These are phyloP conservation scores for Ornithoptera alexandrae DNA, from an alignment of 2,888 invertebrate genomes.

Conservation along the genomic window DNA sequence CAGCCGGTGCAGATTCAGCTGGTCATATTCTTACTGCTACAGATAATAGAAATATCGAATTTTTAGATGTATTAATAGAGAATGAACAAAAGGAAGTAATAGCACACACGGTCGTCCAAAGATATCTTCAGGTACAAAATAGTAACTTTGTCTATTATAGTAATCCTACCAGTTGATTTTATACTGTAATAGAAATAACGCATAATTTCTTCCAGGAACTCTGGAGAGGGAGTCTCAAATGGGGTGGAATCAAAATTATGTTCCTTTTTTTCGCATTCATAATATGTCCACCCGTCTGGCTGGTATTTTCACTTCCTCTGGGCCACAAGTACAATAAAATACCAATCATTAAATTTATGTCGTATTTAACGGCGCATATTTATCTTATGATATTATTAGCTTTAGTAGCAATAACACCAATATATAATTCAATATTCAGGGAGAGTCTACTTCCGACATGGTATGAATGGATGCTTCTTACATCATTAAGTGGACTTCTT, in stretches of 20 bases:
- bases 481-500: slow-evolving; percentile 96
- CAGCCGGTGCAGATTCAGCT: slow-evolving; percentile 96
- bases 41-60: slow-evolving; percentile 95
- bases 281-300: slow-evolving; percentile 97
- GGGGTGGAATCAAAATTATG: slow-evolving; percentile 97
- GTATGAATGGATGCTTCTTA: slow-evolving; percentile 97
- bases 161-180: slow-evolving; percentile 31
- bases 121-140: slow-evolving; percentile 93
- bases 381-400: slow-evolving; percentile 96
- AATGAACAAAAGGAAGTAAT: slow-evolving; percentile 99
- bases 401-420: slow-evolving; percentile 93
- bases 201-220: slow-evolving; percentile 86
- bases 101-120: slow-evolving; percentile 97
- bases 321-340: slow-evolving; percentile 98
- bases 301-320: slow-evolving; percentile 95
- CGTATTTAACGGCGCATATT: slow-evolving; percentile 98
- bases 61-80: slow-evolving; percentile 97
- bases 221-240: slow-evolving; percentile 98
- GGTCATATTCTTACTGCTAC: slow-evolving; percentile 96
- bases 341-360: slow-evolving; percentile 99
- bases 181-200: slow-evolving; percentile 27
- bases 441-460: slow-evolving; percentile 91
- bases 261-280: slow-evolving; percentile 95
- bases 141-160: slow-evolving; percentile 63
- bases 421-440: slow-evolving; percentile 88